A percentile compares a stretch with the other conserved stretches of the same genome.
These are phyloP conservation scores for Epinotia brunnichana DNA, from an alignment of 2,888 invertebrate genomes.

Conservation along the genomic window DNA sequence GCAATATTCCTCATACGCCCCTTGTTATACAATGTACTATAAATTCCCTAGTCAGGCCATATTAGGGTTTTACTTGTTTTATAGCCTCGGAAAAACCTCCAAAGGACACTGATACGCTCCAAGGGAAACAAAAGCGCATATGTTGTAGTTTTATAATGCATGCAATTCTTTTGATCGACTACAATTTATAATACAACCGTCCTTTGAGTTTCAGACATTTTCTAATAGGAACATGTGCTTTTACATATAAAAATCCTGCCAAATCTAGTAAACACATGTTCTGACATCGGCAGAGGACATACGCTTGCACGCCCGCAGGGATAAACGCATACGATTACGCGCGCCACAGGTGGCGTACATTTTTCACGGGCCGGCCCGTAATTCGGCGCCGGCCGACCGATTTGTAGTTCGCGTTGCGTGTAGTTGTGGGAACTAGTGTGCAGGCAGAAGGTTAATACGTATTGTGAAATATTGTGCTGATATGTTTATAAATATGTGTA, in stretches of 20 bases:
- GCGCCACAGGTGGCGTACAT: conserved; percentile 83
- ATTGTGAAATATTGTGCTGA: background rate
- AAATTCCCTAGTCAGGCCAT: background rate
- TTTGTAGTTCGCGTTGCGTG: conserved; percentile 59
- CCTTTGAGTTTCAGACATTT: no score
- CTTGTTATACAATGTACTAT: no score
- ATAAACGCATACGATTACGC: conserved; percentile 83
- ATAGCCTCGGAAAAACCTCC: no score
- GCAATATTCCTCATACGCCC: no score
- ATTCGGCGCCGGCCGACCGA: conserved; percentile 70
- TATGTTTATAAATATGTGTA: background rate
- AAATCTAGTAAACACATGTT: background rate
- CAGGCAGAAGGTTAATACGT: background rate
- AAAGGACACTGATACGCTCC: no score
- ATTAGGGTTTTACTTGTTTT: no score
- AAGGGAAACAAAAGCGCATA: no score
- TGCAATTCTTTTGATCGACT: no score
- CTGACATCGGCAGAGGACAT: conserved; percentile 47
- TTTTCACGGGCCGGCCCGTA: conserved; percentile 74
- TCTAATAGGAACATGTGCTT: no score
- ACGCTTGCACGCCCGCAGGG: conserved; percentile 71
- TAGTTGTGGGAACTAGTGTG: conserved; percentile 7
- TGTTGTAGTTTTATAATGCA: no score
- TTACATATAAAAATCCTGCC: background rate
- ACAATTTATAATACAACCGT: no score